phyloP scores from a whole-genome alignment of 92 coral and sea anemone genomes.

The Phymanthus crucifer region DNA sequence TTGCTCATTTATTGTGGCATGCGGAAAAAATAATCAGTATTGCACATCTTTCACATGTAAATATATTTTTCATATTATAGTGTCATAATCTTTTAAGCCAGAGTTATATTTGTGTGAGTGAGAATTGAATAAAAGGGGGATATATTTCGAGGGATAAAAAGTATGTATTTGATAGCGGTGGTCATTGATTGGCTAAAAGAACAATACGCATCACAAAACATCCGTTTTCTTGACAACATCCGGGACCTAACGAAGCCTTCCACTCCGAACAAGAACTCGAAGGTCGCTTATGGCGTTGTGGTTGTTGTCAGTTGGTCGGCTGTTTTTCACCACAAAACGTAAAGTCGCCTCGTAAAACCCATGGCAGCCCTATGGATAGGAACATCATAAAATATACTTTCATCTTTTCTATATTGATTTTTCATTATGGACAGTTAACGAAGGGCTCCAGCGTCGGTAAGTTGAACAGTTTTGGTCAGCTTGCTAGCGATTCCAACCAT shows the following conservation, averaged over 20 bases:
- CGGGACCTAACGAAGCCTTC: slow-evolving; percentile 46
- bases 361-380: slow-evolving; percentile 84
- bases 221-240: slow-evolving; percentile 60
- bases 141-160: neutral
- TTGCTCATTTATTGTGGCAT: neutral
- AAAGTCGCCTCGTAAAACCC: slow-evolving; percentile 50
- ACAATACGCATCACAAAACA: slow-evolving; percentile 44
- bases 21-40: neutral
- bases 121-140: neutral
- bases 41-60: neutral
- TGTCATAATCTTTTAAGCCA: neutral
- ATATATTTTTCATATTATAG: neutral
- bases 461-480: slow-evolving; percentile 18
- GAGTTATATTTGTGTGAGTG: neutral
- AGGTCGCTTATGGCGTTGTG: slow-evolving; percentile 48
- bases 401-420: slow-evolving; percentile 42
- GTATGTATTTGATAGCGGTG: neutral
- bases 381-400: slow-evolving; percentile 54
- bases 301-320: slow-evolving; percentile 32
- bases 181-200: slow-evolving; percentile 52
- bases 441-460: slow-evolving; percentile 71
- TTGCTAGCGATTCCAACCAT: slow-evolving; percentile 4
- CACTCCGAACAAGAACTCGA: slow-evolving; percentile 39
- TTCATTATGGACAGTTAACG: slow-evolving; percentile 68
- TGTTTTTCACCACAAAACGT: slow-evolving; percentile 30